phyloP scores from a whole-genome alignment of 2,888 invertebrate species.

The Hirtodrosophila duncani region DNA sequence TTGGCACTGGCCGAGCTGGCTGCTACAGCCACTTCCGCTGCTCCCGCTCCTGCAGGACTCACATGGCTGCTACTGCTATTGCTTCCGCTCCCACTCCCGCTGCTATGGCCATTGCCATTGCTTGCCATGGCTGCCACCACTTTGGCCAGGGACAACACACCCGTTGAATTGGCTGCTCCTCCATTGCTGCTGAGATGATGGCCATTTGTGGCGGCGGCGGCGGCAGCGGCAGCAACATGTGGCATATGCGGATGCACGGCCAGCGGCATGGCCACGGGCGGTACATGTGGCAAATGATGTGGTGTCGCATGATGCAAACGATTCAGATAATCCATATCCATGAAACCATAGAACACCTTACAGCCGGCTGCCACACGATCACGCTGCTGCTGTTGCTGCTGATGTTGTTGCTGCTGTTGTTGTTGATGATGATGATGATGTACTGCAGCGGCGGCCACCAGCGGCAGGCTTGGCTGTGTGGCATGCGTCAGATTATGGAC shows the following conservation, averaged over 20 bases:
- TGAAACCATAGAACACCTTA: too few species aligned
- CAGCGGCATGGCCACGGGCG: neutral
- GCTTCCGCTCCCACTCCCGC: slow-evolving; percentile 44
- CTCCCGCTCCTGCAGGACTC: slow-evolving; percentile 50
- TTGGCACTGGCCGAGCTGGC: slow-evolving; percentile 16
- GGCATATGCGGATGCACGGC: too few species aligned
- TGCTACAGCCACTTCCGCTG: slow-evolving; percentile 35
- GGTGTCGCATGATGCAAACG: too few species aligned
- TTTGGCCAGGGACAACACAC: slow-evolving; percentile 53
- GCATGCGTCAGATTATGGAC: slow-evolving; percentile 7
- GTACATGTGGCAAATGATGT: too few species aligned
- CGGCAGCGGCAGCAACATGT: neutral
- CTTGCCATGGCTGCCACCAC: slow-evolving; percentile 66
- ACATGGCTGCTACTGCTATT: slow-evolving; percentile 29
- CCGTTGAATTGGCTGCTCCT: slow-evolving; percentile 9
- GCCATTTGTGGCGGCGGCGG: slow-evolving; percentile 2
- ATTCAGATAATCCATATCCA: too few species aligned
- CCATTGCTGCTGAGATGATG: slow-evolving; percentile 3
- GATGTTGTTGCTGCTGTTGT: slow-evolving; percentile 15
- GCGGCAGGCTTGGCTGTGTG: slow-evolving; percentile 46
- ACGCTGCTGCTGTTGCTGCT: slow-evolving; percentile 15
- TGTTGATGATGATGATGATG: slow-evolving; percentile 28
- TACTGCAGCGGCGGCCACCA: slow-evolving; percentile 20
- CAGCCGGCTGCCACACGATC: neutral
- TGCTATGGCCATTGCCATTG: slow-evolving; percentile 51